Evolutionary conservation across 2,113 vertebrate genomes (phyloP).

Genomic region (Deroptyus accipitrinus): DNA sequence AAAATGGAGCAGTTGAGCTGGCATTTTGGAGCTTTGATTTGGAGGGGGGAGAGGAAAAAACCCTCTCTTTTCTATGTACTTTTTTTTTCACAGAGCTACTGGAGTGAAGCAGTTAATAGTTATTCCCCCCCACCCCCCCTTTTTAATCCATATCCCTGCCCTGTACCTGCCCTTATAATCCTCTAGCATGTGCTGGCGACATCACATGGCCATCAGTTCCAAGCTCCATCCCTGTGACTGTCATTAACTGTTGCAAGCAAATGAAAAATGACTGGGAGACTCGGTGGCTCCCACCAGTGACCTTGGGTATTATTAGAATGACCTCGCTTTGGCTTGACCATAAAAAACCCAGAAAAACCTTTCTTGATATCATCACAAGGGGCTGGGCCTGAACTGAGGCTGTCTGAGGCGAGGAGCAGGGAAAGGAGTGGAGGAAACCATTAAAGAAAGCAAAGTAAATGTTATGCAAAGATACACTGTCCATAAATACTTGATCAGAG

Average conservation of each 20-base stretch:
- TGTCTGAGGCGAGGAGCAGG: neutral
- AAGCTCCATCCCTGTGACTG: conserved; percentile 83
- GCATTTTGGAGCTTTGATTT: neutral
- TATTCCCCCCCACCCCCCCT: conserved; percentile 19
- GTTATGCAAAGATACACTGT: conserved; percentile 73
- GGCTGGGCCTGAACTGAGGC: conserved; percentile 62
- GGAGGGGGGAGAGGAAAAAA: neutral
- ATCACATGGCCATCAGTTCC: conserved; percentile 82
- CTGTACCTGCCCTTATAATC: conserved; percentile 84
- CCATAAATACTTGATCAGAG: conserved; percentile 79
- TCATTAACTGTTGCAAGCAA: conserved; percentile 85
- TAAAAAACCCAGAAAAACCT: conserved; percentile 64
- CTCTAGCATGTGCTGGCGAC: conserved; percentile 84
- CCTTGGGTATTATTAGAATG: conserved; percentile 88
- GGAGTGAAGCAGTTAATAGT: conserved; percentile 39
- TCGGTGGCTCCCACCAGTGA: conserved; percentile 83
- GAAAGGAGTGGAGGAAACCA: conserved; percentile 16
- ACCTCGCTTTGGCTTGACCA: conserved; percentile 85
- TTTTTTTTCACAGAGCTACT: neutral
- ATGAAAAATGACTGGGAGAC: conserved; percentile 89
- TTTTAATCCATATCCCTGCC: conserved; percentile 81
- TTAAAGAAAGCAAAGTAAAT: conserved; percentile 66
- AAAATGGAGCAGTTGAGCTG: conserved; percentile 35
- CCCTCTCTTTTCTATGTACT: neutral
- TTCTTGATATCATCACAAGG: conserved; percentile 82